phyloP scores from a whole-genome alignment of 2,888 invertebrate genomes.

The Tanytarsus gracilentus region DNA sequence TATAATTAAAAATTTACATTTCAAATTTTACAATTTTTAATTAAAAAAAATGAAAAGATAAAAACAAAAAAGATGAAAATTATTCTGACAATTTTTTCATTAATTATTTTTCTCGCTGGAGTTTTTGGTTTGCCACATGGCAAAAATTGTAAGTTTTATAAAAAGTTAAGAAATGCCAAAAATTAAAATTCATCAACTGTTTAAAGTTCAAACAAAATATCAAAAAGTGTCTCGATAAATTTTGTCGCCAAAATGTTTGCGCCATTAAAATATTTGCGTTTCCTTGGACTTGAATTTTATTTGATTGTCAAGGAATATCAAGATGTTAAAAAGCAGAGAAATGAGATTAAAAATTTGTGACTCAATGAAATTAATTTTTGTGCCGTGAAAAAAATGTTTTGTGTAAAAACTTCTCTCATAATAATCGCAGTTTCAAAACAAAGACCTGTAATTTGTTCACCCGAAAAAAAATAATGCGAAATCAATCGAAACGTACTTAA shows the following conservation, averaged over 20 bases:
- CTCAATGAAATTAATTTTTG: neutral
- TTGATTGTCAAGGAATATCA: neutral
- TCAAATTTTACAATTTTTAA: neutral
- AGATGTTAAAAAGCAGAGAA: neutral
- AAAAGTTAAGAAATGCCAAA: neutral
- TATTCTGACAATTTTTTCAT: neutral
- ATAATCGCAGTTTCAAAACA: too few relatives aligned
- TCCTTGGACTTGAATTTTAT: conserved; percentile 7
- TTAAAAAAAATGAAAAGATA: neutral
- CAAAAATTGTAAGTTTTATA: conserved; percentile 24
- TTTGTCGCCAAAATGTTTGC: too few relatives aligned
- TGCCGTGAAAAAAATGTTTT: neutral
- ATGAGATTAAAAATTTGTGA: neutral
- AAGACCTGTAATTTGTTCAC: too few relatives aligned
- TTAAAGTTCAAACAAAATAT: too few relatives aligned
- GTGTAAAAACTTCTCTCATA: too few relatives aligned
- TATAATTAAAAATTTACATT: neutral
- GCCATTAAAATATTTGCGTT: neutral
- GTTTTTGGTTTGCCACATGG: conserved; percentile 20
- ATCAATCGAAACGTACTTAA: too few relatives aligned
- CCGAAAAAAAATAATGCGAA: too few relatives aligned
- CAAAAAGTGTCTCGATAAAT: too few relatives aligned
- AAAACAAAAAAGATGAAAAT: conserved; percentile 3
- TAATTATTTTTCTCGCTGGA: neutral
- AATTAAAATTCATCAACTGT: neutral